These are phyloP conservation scores for Macrostomum lignano DNA, from an alignment of 1,140 invertebrate genomes.

Conservation along the genomic window DNA sequence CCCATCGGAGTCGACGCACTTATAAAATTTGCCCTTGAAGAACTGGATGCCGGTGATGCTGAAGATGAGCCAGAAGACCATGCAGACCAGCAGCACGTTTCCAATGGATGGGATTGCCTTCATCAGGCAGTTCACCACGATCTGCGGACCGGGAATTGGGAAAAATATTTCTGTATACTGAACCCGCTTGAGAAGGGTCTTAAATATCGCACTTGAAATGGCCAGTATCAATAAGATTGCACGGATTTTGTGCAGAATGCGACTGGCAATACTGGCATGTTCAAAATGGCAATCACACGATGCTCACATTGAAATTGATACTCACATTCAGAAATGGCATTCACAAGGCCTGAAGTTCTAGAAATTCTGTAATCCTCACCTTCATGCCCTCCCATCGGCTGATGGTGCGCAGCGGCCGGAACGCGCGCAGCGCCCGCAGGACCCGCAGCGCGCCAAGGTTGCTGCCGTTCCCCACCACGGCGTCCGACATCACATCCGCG, in stretches of 20 bases:
- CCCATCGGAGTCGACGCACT: constrained; percentile 40
- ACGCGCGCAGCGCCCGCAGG: constrained; percentile 58
- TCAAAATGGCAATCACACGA: too few species aligned
- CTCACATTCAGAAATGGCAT: too few species aligned
- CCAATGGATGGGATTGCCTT: constrained; percentile 81
- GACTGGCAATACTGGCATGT: too few species aligned
- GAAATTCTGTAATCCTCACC: too few species aligned
- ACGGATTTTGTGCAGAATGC: too few species aligned
- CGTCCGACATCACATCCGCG: too few species aligned
- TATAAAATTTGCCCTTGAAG: constrained; percentile 56
- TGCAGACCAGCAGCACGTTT: constrained; percentile 60
- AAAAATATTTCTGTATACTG: not conserved
- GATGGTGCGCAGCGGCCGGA: constrained; percentile 59
- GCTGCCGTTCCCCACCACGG: too few species aligned
- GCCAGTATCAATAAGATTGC: too few species aligned
- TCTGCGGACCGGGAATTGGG: constrained; percentile 29
- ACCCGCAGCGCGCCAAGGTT: constrained; percentile 32
- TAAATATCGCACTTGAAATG: not conserved
- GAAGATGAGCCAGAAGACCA: constrained; percentile 69
- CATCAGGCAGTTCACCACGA: constrained; percentile 68
- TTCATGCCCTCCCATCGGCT: constrained; percentile 81
- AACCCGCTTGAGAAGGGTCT: too few species aligned
- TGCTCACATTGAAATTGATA: too few species aligned
- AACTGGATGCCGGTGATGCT: constrained; percentile 64
- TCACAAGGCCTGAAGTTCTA: too few species aligned